These are phyloP conservation scores for Sminthopsis crassicaudata DNA, from an alignment of 2,113 vertebrate species.

Conservation along the genomic window DNA sequence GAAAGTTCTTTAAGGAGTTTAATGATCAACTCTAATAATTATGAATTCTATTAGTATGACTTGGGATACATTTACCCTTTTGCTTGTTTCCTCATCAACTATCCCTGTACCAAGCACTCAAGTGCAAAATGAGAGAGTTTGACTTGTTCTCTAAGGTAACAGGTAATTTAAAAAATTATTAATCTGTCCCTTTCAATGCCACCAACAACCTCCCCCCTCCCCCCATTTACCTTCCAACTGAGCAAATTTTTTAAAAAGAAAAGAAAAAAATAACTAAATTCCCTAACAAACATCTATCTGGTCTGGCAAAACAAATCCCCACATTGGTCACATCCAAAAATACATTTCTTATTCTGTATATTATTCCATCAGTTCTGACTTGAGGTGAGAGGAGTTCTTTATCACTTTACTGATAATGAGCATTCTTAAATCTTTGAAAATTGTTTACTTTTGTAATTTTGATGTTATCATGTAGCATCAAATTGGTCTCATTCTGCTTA, in stretches of 20 bases:
- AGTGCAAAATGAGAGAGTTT: background rate
- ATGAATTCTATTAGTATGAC: background rate
- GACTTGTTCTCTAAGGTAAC: background rate
- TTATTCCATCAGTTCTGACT: background rate
- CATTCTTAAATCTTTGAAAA: background rate
- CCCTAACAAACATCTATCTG: background rate
- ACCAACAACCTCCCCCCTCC: background rate
- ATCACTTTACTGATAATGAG: background rate
- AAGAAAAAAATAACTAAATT: background rate
- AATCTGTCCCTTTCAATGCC: background rate
- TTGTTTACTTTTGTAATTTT: background rate
- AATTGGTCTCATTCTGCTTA: background rate
- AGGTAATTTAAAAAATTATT: background rate
- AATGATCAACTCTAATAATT: background rate
- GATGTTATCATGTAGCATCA: no score
- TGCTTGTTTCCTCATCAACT: background rate
- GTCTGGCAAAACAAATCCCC: background rate
- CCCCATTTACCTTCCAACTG: background rate
- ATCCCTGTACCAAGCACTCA: background rate
- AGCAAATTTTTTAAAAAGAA: background rate
- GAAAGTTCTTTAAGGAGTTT: background rate
- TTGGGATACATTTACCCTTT: background rate
- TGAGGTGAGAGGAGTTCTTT: background rate
- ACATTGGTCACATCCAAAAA: background rate
- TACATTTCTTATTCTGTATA: background rate